Percentiles rank a stretch among this genome's conserved stretches.
Conservation (phyloP, 2,797 vertebrate species). For the Myripristis jacobus region DNA sequence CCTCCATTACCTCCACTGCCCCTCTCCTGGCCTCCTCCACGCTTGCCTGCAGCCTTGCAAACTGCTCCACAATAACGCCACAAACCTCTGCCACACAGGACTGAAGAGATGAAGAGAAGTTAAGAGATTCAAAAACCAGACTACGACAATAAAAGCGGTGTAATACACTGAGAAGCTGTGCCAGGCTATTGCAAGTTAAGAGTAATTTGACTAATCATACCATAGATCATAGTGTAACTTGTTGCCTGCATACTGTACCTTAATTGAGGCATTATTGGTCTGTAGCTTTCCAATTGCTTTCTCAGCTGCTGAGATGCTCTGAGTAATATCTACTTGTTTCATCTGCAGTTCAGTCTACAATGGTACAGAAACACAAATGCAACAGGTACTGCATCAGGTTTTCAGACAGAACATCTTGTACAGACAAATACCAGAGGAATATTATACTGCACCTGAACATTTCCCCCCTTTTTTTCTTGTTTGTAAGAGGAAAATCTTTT, state of each 20-base stretch:
- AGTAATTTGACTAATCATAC: neutral
- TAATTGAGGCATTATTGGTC: constrained; percentile 77
- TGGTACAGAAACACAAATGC: constrained; percentile 12
- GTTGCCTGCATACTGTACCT: constrained; percentile 66
- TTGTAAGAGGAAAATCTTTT: neutral
- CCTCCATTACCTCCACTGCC: constrained; percentile 75
- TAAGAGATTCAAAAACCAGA: neutral
- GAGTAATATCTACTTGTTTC: constrained; percentile 68
- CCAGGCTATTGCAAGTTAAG: neutral
- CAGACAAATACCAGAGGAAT: neutral
- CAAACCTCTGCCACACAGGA: constrained; percentile 77
- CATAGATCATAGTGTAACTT: neutral
- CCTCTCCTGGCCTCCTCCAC: constrained; percentile 75
- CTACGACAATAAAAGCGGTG: neutral
- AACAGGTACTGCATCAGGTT: constrained; percentile 5
- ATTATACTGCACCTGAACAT: neutral
- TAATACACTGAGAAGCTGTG: no score
- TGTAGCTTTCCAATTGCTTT: constrained; percentile 80
- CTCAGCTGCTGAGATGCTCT: constrained; percentile 74
- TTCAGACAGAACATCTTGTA: constrained; percentile 4
- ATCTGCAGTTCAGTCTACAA: constrained; percentile 77
- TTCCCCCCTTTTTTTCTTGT: neutral
- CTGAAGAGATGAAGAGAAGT: constrained; percentile 50
- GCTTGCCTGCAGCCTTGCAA: constrained; percentile 73
- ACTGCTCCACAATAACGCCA: constrained; percentile 75